These are phyloP conservation scores for Chlorodrepanis virens DNA, from an alignment of 2,113 vertebrate genomes.

Conservation along the genomic window DNA sequence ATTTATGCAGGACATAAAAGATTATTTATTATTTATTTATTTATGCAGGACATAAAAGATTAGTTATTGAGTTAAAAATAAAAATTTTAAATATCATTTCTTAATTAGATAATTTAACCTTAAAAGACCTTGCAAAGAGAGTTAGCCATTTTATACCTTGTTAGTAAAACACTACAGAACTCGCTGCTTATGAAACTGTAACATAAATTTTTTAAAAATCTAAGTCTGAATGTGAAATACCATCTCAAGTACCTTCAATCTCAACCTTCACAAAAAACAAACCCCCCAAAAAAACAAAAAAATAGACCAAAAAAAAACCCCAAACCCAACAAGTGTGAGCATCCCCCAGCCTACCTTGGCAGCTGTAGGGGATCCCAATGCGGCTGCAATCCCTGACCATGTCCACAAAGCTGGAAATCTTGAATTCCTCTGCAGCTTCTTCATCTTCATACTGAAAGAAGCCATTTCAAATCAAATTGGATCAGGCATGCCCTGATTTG, in stretches of 20 bases:
- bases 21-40: not conserved
- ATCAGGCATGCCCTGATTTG: not conserved
- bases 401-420: slow-evolving; percentile 95
- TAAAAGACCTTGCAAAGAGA: not conserved
- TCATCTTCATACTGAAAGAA: slow-evolving; percentile 90
- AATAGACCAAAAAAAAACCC: not conserved
- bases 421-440: slow-evolving; percentile 95
- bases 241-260: not conserved
- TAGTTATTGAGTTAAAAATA: not conserved
- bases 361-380: slow-evolving; percentile 92
- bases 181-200: not conserved
- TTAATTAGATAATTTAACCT: not conserved
- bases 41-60: not conserved
- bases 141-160: not conserved
- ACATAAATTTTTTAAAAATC: not conserved
- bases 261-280: not conserved
- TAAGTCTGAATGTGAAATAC: not conserved
- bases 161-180: not conserved
- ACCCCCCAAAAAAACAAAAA: not conserved
- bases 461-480: not conserved
- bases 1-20: not conserved
- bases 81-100: not conserved
- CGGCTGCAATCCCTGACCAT: slow-evolving; percentile 93
- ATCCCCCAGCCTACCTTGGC: slow-evolving; percentile 75
- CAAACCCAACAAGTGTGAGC: not conserved